Percentiles rank a stretch among this genome's conserved stretches.
Evolutionary conservation across 2,888 invertebrate genomes (phyloP).

Genomic region (Troglohyphantes excavatus): DNA sequence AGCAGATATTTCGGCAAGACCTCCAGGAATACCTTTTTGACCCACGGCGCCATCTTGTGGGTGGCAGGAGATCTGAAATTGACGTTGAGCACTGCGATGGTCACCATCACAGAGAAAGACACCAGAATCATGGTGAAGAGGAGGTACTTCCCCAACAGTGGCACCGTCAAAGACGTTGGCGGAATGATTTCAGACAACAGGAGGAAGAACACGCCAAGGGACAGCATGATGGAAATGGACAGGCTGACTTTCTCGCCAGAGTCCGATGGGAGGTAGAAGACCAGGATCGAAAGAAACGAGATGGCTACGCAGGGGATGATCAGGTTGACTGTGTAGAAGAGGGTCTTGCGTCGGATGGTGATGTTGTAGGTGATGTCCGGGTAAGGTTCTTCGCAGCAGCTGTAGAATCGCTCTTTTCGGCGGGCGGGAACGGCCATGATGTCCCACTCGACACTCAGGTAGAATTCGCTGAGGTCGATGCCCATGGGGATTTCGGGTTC

Average conservation of each 20-base stretch:
- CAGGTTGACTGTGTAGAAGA: slow-evolving; percentile 98
- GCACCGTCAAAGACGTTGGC: slow-evolving; percentile 97
- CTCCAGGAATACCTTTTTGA: slow-evolving; percentile 88
- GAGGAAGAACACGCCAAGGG: slow-evolving; percentile 99
- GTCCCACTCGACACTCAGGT: slow-evolving; percentile 85
- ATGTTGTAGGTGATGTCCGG: slow-evolving; percentile 99
- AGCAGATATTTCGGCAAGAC: slow-evolving; percentile 94
- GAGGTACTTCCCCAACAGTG: slow-evolving; percentile 96
- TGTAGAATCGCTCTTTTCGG: slow-evolving; percentile 80
- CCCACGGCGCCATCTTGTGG: slow-evolving; percentile 94
- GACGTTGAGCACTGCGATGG: slow-evolving; percentile 95
- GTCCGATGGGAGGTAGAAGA: slow-evolving; percentile 98
- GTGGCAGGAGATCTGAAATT: slow-evolving; percentile 90
- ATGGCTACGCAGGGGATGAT: slow-evolving; percentile 98
- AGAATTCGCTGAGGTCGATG: slow-evolving; percentile 84
- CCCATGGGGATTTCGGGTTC: slow-evolving; percentile 81
- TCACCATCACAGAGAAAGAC: slow-evolving; percentile 95
- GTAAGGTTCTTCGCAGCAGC: slow-evolving; percentile 87
- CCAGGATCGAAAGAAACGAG: slow-evolving; percentile 95
- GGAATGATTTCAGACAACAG: slow-evolving; percentile 99
- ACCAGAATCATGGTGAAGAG: slow-evolving; percentile 98
- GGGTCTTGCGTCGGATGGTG: slow-evolving; percentile 97
- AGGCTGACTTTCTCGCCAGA: slow-evolving; percentile 99
- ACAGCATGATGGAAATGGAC: slow-evolving; percentile 98
- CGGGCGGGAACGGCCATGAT: slow-evolving; percentile 82